Conservation (phyloP, 30 jellyfish, hydroid and myxozoan genomes). For the Cassiopea xamachana region DNA sequence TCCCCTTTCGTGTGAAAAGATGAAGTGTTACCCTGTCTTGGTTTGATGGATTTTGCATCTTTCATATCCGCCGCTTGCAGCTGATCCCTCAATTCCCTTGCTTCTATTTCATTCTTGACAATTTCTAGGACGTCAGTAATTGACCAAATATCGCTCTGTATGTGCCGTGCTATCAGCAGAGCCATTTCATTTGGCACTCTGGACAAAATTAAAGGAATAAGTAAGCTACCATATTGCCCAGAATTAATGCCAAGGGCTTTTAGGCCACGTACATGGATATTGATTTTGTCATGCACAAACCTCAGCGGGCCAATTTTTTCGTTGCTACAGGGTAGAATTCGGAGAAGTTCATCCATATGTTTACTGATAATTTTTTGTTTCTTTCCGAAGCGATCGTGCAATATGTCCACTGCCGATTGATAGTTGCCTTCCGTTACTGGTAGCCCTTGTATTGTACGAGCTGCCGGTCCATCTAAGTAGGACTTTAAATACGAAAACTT, state of each 20-base stretch:
- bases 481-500: background rate
- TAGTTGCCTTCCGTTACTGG: too few relatives aligned
- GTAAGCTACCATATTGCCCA: slow-evolving; percentile 68
- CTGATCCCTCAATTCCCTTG: slow-evolving; percentile 55
- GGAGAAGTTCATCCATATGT: slow-evolving; percentile 72
- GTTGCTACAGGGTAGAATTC: slow-evolving; percentile 39
- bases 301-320: slow-evolving; percentile 24
- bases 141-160: slow-evolving; percentile 62
- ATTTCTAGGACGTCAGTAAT: slow-evolving; percentile 49
- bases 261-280: slow-evolving; percentile 70
- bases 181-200: slow-evolving; percentile 50
- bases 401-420: too few relatives aligned
- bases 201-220: slow-evolving; percentile 66
- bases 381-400: background rate
- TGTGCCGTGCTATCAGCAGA: slow-evolving; percentile 55
- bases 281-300: slow-evolving; percentile 56
- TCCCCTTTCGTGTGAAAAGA: background rate
- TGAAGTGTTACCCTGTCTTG: background rate
- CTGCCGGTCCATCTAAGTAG: background rate
- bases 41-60: background rate
- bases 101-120: slow-evolving; percentile 56
- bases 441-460: background rate
- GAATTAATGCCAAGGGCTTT: slow-evolving; percentile 53
- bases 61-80: background rate
- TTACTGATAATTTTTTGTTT: slow-evolving; percentile 5